Base-by-base conservation (phyloP, 2,113 vertebrate species). In the Pseudonaja textilis region DNA sequence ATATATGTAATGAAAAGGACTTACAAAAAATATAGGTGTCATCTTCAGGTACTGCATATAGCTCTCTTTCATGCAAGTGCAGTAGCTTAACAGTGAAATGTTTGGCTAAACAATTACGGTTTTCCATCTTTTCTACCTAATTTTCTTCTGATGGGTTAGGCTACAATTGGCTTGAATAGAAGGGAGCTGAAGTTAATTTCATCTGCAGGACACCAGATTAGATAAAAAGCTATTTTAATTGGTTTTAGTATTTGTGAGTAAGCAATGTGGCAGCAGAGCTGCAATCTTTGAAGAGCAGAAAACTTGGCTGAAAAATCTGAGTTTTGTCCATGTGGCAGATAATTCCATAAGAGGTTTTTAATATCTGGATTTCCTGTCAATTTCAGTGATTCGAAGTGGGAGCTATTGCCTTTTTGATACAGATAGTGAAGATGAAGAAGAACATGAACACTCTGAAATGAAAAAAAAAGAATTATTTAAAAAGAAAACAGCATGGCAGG, bases 401-500 rank as follows among this genome's bases (percentile, higher is more conserved):
- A 96, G 88, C 89, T 97, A 96, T 54, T 95, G 97, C 93, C 96
- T 98, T 54, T 98, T 97, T 94, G 98, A 98, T 95, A 97, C 96
- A 8, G 97, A 98, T 93, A 96, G 93, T 0, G 97, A 98, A 74
- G 98, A 98, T 8, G 97, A 97, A 55, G 96, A 97, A 7, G 93
- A 96, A 8, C 96, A 89, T 9, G 92, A 55, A 6, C 92, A 69
- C n/a, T n/a, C 97, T 87, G 97, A 96, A 91, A 97, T 96, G 93
- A 95, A 94, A 89, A 95, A 97, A 45, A 95, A 96, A 42, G 47
- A 89, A 54, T 87, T 0, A 1, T 87, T 95, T 5, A 97, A 97
- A 93, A 98, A 97, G 94, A 97, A 97, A 94, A 97, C 97, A 88
- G 98, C 98, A 54, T 98, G 98, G 93, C 98, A 98, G 97, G 98